Evolutionary conservation across 23 tunicate genomes (phyloP), one percentile per base, ranked within the genome.

Genomic region (Ciona savignyi): DNA sequence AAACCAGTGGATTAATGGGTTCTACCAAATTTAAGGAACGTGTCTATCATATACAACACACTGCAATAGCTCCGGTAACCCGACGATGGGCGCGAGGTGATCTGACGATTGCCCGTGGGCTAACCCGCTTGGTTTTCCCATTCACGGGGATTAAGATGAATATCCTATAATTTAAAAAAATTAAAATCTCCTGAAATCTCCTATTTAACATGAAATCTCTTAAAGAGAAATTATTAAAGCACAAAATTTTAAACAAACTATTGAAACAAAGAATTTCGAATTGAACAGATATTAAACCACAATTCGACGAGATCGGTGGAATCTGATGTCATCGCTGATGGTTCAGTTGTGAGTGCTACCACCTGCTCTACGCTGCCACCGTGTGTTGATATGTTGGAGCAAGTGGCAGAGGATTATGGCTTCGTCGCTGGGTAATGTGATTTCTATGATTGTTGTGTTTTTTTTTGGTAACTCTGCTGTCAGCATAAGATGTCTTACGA

Each of bases 341-440:
- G 74, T 25, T 70, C 74, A 33, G 33, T 70, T 19, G 34, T 70
- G 22, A n/a, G n/a, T n/a, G 69, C 25, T 19, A 62, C 70, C 69
- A 62, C 33, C 6, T 6, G 62, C 63, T 77, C 77, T 60, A 23
- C 72, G 28, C 82, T 84, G 23, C 81, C 89, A 27, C 82, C 89
- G 27, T 77, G 89, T 84, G 89, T 84, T 1, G 89, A 84, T 26
- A 67, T 61, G 3, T 74, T 84, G 25, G 89, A 84, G 29, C 26
- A 24, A 4, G 35, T 84, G 20, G 83, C 89, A 21, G 89, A 77
- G 32, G 65, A 84, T 71, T 51, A 76, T 77, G 83, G 83, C 42
- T 84, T 84, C 64, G n/a, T 84, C 0, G 72, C 89, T 15, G 89
- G 89, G 89, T 84, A 63, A 79, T n/a, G n/a, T n/a, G n/a, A n/a